phyloP scores from a whole-genome alignment of 2,113 vertebrate species.

The Fukomys damarensis region DNA sequence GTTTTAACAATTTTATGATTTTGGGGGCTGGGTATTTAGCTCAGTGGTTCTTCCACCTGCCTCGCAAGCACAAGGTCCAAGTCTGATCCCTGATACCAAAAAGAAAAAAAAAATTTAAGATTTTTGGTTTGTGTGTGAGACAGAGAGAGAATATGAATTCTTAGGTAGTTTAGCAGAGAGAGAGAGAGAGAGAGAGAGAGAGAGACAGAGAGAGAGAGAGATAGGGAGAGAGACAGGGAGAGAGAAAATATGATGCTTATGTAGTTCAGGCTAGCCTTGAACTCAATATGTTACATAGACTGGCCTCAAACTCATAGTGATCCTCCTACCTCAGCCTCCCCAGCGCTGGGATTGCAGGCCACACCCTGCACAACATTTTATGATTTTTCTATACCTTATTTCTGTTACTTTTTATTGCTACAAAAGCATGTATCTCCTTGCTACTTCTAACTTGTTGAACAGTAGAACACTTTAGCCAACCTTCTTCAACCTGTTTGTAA shows the following conservation, averaged over 20 bases:
- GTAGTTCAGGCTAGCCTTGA: not conserved
- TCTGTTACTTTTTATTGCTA: not conserved
- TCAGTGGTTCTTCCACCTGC: too few species aligned
- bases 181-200: not conserved
- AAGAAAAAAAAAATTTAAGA: not conserved
- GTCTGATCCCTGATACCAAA: too few species aligned
- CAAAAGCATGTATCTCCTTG: not conserved
- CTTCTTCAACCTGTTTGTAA: conserved; percentile 35
- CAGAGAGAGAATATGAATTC: too few species aligned
- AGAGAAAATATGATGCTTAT: not conserved
- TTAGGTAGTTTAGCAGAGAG: too few species aligned
- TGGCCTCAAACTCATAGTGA: not conserved
- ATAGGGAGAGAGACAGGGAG: not conserved
- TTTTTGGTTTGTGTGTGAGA: not conserved
- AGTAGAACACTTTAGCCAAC: not conserved
- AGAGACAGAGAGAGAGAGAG: not conserved
- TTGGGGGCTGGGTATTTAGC: too few species aligned
- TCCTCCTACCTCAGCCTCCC: not conserved
- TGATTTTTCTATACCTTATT: not conserved
- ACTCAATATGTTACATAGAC: not conserved
- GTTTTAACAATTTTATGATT: too few species aligned
- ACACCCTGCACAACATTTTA: not conserved
- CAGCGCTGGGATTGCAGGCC: not conserved
- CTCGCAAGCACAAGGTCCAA: too few species aligned
- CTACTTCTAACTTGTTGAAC: not conserved